Base-by-base conservation (phyloP, 2,113 vertebrate genomes). In the Poicephalus meyeri region DNA sequence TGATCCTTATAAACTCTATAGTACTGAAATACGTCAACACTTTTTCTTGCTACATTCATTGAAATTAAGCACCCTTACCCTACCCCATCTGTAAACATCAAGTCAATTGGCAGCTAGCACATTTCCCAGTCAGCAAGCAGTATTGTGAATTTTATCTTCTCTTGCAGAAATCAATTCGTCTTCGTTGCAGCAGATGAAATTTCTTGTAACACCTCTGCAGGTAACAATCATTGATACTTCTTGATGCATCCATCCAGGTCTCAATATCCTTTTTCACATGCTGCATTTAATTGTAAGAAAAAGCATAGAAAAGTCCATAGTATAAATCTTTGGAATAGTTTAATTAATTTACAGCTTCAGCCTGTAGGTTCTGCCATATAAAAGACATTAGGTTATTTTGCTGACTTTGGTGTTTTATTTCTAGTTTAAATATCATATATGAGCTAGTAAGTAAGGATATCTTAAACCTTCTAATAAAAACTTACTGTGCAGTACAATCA, bases 141-240 rank as follows among this genome's bases (percentile, higher is more conserved):
- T 98, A 99, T 99, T 99, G 98, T 99, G 98, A 99, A 99, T 99
- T 98, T 99, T 99, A 99, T 99, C 99, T 99, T 99, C 99, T 99
- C 98, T 99, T 99, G 98, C 99, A 99, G 99, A 99, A 99, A 99
- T 99, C 98, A 99, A 98, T 99, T 99, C 98, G 98, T 99, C 98
- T 98, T 99, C 99, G 98, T 99, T 99, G 99, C 99, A 98, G 98
- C 99, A 98, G 99, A 99, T 99, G 99, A 99, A 99, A 99, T 99
- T 99, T 99, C 99, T 99, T 99, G 99, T 99, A 99, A 99, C 99
- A 99, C 98, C 98, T 99, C 98, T 98, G 98, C 99, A 99, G 99
- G 99, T 99, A 99, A 99, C 98, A 98, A 98, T 98, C 98, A 98
- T 98, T 98, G 98, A 98, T 98, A 98, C 98, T 98, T 98, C 98